phyloP scores from a whole-genome alignment of 1,140 invertebrate genomes.

The Leguminivora glycinivorella region DNA sequence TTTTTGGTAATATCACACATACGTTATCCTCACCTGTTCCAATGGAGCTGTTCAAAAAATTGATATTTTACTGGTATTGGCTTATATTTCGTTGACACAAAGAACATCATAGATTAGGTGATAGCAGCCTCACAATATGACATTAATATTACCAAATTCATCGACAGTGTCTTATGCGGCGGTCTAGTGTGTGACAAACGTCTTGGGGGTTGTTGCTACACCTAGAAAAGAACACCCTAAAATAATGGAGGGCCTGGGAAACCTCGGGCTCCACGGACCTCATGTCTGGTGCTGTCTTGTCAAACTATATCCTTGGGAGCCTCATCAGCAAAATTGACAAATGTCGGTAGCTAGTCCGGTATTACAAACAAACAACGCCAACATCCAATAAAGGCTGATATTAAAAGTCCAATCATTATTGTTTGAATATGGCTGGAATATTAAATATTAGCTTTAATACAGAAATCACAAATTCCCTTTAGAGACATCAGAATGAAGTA shows the following conservation, averaged over 20 bases:
- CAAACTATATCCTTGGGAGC: constrained; percentile 54
- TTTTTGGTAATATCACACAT: constrained; percentile 68
- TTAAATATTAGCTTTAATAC: constrained; percentile 77
- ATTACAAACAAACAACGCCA: constrained; percentile 71
- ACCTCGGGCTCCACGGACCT: constrained; percentile 33
- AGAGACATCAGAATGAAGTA: constrained; percentile 62
- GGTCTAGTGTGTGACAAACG: constrained; percentile 47
- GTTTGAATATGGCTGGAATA: constrained; percentile 75
- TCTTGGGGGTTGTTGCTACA: constrained; percentile 65
- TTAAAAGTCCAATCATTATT: constrained; percentile 73
- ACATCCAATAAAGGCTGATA: constrained; percentile 72
- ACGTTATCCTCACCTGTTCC: constrained; percentile 76
- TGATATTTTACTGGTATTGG: constrained; percentile 71
- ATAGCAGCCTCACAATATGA: constrained; percentile 69
- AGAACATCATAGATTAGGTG: constrained; percentile 73
- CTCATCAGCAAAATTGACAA: constrained; percentile 69
- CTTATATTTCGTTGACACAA: constrained; percentile 70
- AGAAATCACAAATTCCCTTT: constrained; percentile 59
- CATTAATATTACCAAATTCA: constrained; percentile 72
- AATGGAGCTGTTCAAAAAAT: constrained; percentile 77
- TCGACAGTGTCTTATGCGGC: constrained; percentile 62
- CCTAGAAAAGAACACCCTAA: constrained; percentile 79
- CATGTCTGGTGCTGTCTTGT: constrained; percentile 40
- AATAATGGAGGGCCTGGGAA: constrained; percentile 56
- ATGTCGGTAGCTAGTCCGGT: constrained; percentile 59